phyloP scores from a whole-genome alignment of 2,797 vertebrate species.

The Malacoraja senta region DNA sequence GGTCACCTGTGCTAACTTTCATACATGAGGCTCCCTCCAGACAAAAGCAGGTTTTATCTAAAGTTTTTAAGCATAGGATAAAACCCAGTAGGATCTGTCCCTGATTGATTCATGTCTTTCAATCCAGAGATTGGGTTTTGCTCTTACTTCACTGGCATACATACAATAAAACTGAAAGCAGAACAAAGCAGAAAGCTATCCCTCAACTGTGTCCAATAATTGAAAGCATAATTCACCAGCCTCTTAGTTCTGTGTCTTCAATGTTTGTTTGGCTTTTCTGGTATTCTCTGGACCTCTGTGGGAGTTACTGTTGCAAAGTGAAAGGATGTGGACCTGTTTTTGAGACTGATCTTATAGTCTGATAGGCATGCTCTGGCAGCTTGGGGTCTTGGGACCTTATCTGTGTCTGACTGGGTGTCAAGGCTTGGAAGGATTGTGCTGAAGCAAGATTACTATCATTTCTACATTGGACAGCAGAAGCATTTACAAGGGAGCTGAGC shows the following conservation, averaged over 20 bases:
- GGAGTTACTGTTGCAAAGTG: neutral
- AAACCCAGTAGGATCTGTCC: neutral
- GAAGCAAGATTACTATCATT: neutral
- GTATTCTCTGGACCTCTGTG: too few species aligned
- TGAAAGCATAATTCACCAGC: neutral
- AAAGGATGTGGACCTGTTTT: neutral
- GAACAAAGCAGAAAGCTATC: neutral
- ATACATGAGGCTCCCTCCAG: too few species aligned
- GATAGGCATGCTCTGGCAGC: neutral
- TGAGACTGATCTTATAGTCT: neutral
- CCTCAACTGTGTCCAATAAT: neutral
- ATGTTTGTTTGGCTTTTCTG: neutral
- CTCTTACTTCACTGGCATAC: neutral
- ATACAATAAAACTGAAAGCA: neutral
- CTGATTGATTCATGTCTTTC: neutral
- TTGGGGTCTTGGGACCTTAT: neutral
- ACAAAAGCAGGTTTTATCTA: neutral
- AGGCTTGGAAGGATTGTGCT: neutral
- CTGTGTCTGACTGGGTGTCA: neutral
- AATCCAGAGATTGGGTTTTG: neutral
- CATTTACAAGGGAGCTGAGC: neutral
- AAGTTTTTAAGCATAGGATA: neutral
- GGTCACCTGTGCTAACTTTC: neutral
- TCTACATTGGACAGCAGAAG: neutral
- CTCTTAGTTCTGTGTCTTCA: neutral